A percentile compares a stretch with the other conserved stretches of the same genome.
Evolutionary conservation across 2,113 vertebrate species (phyloP).

Genomic region (Scatophagus argus): DNA sequence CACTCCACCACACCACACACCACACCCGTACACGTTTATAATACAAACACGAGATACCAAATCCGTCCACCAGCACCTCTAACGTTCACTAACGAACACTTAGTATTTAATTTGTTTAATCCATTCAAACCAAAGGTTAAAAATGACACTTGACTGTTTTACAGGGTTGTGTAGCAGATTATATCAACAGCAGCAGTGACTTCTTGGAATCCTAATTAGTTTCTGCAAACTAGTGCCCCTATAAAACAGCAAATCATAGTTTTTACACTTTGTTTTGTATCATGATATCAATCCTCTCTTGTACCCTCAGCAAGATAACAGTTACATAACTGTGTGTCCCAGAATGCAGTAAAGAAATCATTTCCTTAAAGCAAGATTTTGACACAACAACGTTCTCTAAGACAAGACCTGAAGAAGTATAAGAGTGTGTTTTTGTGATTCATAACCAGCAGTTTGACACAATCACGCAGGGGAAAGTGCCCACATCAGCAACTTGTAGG

Average conservation of each 20-base stretch:
- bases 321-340: background rate
- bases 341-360: background rate
- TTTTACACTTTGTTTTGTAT: background rate
- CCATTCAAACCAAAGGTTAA: background rate
- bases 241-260: background rate
- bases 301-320: background rate
- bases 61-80: too few relatives aligned
- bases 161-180: background rate
- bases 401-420: background rate
- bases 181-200: too few relatives aligned
- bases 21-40: too few relatives aligned
- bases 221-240: too few relatives aligned
- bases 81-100: background rate
- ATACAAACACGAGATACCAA: too few relatives aligned
- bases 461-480: slow-evolving; percentile 12
- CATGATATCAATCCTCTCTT: background rate
- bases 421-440: background rate
- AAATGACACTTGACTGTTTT: background rate
- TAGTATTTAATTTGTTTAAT: too few relatives aligned
- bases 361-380: background rate
- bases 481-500: slow-evolving; percentile 39
- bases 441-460: background rate
- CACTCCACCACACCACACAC: too few relatives aligned
- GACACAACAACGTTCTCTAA: background rate
- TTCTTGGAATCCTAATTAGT: background rate